phyloP scores from a whole-genome alignment of 2,888 invertebrate genomes.

The Drosophila nigricruria region DNA sequence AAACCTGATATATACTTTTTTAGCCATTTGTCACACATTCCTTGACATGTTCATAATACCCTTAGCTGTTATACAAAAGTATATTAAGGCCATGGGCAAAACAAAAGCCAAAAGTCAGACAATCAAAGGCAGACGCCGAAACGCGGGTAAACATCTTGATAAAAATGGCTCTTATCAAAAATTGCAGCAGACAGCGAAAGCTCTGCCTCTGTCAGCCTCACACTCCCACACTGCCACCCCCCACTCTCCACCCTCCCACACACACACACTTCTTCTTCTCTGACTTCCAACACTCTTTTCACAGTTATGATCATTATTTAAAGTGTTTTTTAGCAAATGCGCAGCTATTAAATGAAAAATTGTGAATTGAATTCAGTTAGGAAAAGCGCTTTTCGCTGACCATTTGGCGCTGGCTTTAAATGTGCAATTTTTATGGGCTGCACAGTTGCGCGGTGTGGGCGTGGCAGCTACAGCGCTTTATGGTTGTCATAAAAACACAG shows the following conservation, averaged over 20 bases:
- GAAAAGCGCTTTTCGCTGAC: conserved; percentile 21
- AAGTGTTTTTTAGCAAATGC: conserved; percentile 3
- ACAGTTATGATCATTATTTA: conserved; percentile 10
- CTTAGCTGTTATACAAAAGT: neutral
- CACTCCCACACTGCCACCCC: neutral
- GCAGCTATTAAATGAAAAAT: conserved; percentile 10
- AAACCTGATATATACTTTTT: neutral
- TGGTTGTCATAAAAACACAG: conserved; percentile 46
- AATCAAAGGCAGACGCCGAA: conserved; percentile 20
- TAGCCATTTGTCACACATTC: neutral
- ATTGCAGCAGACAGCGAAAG: neutral
- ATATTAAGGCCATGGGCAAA: conserved; percentile 4
- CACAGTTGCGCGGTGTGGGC: conserved; percentile 22
- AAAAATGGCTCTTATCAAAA: conserved; percentile 24
- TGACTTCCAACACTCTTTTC: neutral
- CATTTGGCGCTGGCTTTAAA: conserved; percentile 43
- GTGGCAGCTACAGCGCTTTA: conserved; percentile 47
- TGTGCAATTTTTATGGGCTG: conserved; percentile 55
- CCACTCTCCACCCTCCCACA: too few relatives aligned
- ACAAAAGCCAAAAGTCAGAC: conserved; percentile 20
- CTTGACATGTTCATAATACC: conserved; percentile 3
- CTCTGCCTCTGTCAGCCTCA: neutral
- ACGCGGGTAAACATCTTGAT: conserved; percentile 23
- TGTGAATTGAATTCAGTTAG: conserved; percentile 30
- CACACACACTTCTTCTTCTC: neutral